These are phyloP conservation scores for Chymomyza caudatula DNA, from an alignment of 2,888 invertebrate species.

Conservation along the genomic window DNA sequence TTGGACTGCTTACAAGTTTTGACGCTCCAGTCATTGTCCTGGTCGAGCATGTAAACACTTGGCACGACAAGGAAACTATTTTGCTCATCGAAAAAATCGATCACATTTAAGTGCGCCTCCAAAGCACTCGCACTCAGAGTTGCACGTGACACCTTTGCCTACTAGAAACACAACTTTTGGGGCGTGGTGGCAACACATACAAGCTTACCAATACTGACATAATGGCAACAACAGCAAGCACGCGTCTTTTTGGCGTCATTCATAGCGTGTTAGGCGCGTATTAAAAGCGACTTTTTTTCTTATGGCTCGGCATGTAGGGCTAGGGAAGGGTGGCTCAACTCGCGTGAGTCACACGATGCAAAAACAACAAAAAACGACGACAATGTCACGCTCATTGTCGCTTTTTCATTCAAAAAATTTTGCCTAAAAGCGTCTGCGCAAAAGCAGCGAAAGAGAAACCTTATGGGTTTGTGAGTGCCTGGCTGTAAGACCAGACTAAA, in stretches of 20 bases:
- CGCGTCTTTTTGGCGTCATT: slow-evolving; percentile 75
- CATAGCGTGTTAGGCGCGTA: slow-evolving; percentile 65
- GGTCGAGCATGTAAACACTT: not conserved
- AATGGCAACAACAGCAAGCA: slow-evolving; percentile 28
- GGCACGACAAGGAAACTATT: not conserved
- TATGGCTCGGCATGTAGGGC: not conserved
- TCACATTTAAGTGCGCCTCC: not conserved
- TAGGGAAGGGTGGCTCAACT: slow-evolving; percentile 10
- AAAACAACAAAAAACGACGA: not conserved
- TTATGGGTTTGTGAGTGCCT: not conserved
- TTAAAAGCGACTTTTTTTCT: slow-evolving; percentile 34
- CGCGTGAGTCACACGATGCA: slow-evolving; percentile 52
- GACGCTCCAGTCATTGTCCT: not conserved
- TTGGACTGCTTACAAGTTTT: not conserved
- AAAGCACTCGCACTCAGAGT: not conserved
- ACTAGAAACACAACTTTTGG: not conserved
- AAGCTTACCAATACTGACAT: slow-evolving; percentile 24
- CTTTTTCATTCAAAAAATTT: slow-evolving; percentile 57
- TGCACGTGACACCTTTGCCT: slow-evolving; percentile 55
- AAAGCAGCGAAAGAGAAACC: slow-evolving; percentile 55
- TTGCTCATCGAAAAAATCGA: not conserved
- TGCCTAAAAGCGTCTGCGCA: slow-evolving; percentile 41
- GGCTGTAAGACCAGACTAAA: not conserved
- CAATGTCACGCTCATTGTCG: slow-evolving; percentile 30
- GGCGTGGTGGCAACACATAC: slow-evolving; percentile 25